A percentile compares a stretch with the other conserved stretches of the same genome.
Conservation (phyloP, 2,888 invertebrate species). For the Macrosiphum euphorbiae region DNA sequence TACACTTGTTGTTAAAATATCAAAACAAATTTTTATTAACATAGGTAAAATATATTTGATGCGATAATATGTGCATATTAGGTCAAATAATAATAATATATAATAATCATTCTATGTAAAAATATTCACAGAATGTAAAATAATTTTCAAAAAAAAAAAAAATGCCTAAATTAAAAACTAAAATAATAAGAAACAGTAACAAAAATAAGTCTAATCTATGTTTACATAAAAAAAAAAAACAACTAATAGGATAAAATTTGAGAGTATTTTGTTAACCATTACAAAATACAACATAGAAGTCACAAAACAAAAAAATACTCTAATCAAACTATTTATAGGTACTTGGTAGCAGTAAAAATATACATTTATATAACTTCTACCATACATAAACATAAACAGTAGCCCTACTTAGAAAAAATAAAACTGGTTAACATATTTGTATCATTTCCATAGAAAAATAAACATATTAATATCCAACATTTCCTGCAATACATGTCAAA, state of each 20-base stretch:
- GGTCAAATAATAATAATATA: constrained; percentile 35
- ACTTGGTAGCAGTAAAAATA: constrained; percentile 55
- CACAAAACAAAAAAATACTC: constrained; percentile 33
- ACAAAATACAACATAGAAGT: constrained; percentile 41
- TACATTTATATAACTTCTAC: constrained; percentile 49
- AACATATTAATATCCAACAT: constrained; percentile 58
- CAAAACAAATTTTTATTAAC: constrained; percentile 44
- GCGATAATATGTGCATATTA: constrained; percentile 61
- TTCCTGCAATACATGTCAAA: constrained; percentile 60
- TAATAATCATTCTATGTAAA: constrained; percentile 36
- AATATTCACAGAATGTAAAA: constrained; percentile 50
- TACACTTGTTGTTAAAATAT: neutral
- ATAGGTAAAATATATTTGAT: constrained; percentile 57
- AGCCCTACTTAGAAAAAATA: neutral
- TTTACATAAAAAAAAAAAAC: constrained; percentile 57
- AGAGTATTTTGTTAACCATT: constrained; percentile 46
- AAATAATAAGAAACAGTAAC: constrained; percentile 61
- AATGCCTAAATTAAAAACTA: constrained; percentile 52
- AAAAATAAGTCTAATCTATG: constrained; percentile 57
- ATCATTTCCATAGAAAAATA: constrained; percentile 36
- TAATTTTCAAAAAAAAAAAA: constrained; percentile 17
- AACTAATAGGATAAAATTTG: constrained; percentile 62
- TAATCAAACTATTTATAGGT: constrained; percentile 51
- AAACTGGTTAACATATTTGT: constrained; percentile 47
- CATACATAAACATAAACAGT: constrained; percentile 35